Evolutionary conservation across 2,888 invertebrate genomes (phyloP), one percentile per base, ranked within the genome.

Genomic region (Leptura quadrifasciata): DNA sequence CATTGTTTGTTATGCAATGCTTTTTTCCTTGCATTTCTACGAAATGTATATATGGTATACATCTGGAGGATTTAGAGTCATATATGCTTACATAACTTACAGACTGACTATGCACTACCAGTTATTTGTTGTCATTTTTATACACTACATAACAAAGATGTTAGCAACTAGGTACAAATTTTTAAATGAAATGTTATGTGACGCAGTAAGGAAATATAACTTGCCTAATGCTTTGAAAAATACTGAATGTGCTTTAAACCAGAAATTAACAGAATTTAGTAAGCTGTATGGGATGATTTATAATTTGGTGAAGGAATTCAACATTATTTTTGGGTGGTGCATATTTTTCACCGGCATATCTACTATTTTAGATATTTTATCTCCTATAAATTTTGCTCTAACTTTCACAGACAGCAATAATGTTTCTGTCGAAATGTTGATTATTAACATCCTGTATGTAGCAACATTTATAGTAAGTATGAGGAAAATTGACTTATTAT

Each of bases 71-170:
- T 15, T 47, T n/a, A 47, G 47, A n/a, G 5, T 47, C 5, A 47
- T 47, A 47, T 47, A 17, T 47, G 1, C n/a, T 47, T 47, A 15
- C 15, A 17, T 47, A 12, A n/a, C 4, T n/a, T 47, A n/a, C 15
- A 47, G 47, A 47, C 17, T 47, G 12, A n/a, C 17, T n/a, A n/a
- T n/a, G n/a, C 6, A 47, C n/a, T 47, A n/a, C 6, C 47, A 47
- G 5, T 47, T 47, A n/a, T 47, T 47, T 47, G 47, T 47, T n/a
- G n/a, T 47, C n/a, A 47, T 47, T n/a, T 47, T 47, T n/a, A 47
- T 47, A n/a, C 5, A 47, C 47, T n/a, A 47, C n/a, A n/a, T n/a
- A n/a, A 6, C n/a, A 15, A 47, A n/a, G n/a, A n/a, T 47, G n/a
- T 47, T 47, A 15, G 5, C 47, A 47, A 15, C 5, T n/a, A 47